These are phyloP conservation scores for Porites divaricata DNA, from an alignment of 92 coral and sea anemone genomes.

Conservation along the genomic window DNA sequence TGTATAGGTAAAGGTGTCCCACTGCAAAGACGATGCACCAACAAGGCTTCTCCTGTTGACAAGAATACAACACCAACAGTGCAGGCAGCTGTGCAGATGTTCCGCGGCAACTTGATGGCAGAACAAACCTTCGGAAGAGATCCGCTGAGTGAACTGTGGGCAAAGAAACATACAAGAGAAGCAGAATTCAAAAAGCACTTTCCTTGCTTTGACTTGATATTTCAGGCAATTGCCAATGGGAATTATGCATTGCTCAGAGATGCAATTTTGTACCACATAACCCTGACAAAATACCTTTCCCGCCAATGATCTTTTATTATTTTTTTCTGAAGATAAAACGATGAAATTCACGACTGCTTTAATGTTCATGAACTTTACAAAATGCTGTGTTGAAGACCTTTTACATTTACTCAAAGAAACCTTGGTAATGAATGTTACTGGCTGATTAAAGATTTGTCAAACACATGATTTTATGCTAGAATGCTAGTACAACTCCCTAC, in stretches of 20 bases:
- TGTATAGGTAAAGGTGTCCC: conserved; percentile 27
- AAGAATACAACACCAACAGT: conserved; percentile 8
- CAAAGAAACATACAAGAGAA: conserved; percentile 19
- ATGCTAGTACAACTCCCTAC: no score
- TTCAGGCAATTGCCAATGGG: conserved; percentile 25
- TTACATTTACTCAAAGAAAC: no score
- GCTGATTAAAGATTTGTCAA: no score
- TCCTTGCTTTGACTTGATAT: conserved; percentile 21
- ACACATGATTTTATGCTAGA: no score
- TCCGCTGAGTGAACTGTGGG: neutral
- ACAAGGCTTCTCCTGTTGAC: conserved; percentile 14
- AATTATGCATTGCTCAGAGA: conserved; percentile 13
- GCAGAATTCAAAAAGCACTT: conserved; percentile 16
- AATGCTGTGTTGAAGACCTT: no score
- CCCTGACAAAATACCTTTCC: conserved; percentile 28
- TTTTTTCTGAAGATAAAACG: no score
- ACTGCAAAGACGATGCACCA: neutral
- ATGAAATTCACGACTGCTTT: no score
- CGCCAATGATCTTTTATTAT: no score
- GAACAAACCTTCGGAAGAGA: conserved; percentile 2
- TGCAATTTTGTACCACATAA: conserved; percentile 26
- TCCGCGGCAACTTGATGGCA: neutral
- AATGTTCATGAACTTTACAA: no score
- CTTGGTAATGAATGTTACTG: no score
- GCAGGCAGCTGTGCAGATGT: neutral